Evolutionary conservation across 2,888 invertebrate genomes (phyloP).

Genomic region (Drosophila pseudotalamancana): DNA sequence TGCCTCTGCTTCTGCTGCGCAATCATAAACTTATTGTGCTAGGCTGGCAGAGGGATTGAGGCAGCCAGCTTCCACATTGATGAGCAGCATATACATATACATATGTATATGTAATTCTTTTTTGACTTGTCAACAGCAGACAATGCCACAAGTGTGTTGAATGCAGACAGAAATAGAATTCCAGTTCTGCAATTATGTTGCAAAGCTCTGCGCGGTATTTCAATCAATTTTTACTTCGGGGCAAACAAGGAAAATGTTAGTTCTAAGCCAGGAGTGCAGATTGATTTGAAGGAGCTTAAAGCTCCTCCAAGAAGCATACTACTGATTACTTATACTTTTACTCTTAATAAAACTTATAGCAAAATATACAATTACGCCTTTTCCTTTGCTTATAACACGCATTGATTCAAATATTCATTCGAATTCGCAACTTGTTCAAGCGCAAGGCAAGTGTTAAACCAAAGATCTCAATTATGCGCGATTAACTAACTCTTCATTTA

Average conservation of each 20-base stretch:
- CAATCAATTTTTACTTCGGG: too few relatives aligned
- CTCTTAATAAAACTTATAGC: too few relatives aligned
- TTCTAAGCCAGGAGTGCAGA: neutral
- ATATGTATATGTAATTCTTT: neutral
- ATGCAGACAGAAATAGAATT: slow-evolving; percentile 20
- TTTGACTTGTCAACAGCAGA: slow-evolving; percentile 17
- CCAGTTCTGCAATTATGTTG: slow-evolving; percentile 23
- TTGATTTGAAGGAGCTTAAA: neutral
- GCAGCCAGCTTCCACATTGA: slow-evolving; percentile 19
- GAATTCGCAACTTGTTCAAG: too few relatives aligned
- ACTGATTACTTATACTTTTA: too few relatives aligned
- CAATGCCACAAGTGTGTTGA: slow-evolving; percentile 49
- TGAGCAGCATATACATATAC: slow-evolving; percentile 13
- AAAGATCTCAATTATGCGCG: neutral
- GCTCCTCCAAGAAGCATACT: too few relatives aligned
- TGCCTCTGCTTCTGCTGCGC: slow-evolving; percentile 51
- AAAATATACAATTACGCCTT: too few relatives aligned
- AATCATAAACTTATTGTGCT: slow-evolving; percentile 76
- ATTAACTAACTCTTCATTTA: too few relatives aligned
- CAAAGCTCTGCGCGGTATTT: slow-evolving; percentile 1
- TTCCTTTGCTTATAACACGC: too few relatives aligned
- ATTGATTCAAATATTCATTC: neutral
- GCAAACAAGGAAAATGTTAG: too few relatives aligned
- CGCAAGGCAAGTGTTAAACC: neutral
- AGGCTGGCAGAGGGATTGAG: slow-evolving; percentile 49